Evolutionary conservation across 2,888 invertebrate genomes (phyloP).

Genomic region (Troides helena): DNA sequence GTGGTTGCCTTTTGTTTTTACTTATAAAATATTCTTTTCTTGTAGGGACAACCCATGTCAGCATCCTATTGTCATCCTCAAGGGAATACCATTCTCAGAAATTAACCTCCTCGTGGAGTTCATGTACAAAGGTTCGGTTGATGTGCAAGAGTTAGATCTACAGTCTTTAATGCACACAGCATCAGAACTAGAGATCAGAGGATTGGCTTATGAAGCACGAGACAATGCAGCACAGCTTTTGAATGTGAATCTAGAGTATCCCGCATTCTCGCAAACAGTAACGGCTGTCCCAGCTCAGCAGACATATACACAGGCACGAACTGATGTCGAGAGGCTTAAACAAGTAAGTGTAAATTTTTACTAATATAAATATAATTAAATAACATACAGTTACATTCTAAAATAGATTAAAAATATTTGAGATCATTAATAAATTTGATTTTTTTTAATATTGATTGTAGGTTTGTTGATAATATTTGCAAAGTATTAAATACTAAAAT

Average conservation of each 20-base stretch:
- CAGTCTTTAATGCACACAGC: conserved; percentile 84
- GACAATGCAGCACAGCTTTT: conserved; percentile 79
- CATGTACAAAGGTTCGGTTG: conserved; percentile 86
- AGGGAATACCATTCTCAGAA: conserved; percentile 83
- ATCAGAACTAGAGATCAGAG: conserved; percentile 84
- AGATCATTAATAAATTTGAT: background rate
- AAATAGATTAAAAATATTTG: background rate
- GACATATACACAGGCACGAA: conserved; percentile 59
- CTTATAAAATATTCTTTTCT: conserved; percentile 38
- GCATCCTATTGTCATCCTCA: conserved; percentile 86
- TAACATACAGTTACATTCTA: background rate
- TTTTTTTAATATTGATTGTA: background rate
- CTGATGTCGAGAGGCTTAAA: conserved; percentile 73
- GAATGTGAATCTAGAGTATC: conserved; percentile 77
- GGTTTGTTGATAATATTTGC: background rate
- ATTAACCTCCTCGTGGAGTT: conserved; percentile 85
- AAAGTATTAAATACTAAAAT: background rate
- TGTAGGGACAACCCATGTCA: conserved; percentile 84
- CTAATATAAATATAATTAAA: background rate
- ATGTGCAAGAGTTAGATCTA: conserved; percentile 82
- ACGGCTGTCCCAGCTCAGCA: conserved; percentile 44
- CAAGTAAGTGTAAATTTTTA: conserved; percentile 54
- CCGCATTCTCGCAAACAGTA: conserved; percentile 61
- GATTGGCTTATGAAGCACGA: conserved; percentile 81
- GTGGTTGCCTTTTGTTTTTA: conserved; percentile 35